Conservation (phyloP, 2,797 vertebrate genomes). For the Lutjanus argentimaculatus region DNA sequence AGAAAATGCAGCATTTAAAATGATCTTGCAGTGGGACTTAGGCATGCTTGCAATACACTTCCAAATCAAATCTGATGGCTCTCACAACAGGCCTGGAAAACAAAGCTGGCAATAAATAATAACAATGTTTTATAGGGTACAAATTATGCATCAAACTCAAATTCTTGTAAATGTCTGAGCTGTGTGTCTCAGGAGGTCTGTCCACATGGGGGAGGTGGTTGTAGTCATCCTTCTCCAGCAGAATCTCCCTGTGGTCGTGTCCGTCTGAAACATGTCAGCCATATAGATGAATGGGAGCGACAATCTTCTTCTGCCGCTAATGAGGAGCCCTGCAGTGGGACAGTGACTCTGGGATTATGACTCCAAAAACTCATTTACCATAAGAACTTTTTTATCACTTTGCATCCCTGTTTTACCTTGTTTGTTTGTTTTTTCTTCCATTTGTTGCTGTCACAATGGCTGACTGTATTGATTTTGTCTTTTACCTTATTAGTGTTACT, state of each 20-base stretch:
- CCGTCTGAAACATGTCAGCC: conserved; percentile 59
- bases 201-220: conserved; percentile 34
- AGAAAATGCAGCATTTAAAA: not conserved
- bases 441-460: not conserved
- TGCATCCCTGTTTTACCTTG: conserved; percentile 7
- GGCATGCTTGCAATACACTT: not conserved
- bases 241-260: conserved; percentile 51
- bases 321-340: conserved; percentile 67
- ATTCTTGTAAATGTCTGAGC: conserved; percentile 28
- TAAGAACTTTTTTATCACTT: conserved; percentile 1
- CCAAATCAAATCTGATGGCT: not conserved
- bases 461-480: conserved; percentile 25
- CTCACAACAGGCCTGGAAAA: not conserved
- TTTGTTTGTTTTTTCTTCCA: not conserved
- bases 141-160: conserved; percentile 33
- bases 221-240: conserved; percentile 49
- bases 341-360: conserved; percentile 40
- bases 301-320: conserved; percentile 65
- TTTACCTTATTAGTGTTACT: not conserved
- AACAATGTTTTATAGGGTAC: not conserved
- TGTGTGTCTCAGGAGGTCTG: conserved; percentile 27
- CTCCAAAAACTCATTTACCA: conserved; percentile 31
- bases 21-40: not conserved
- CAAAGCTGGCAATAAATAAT: not conserved
- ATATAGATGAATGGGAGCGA: conserved; percentile 63